phyloP scores from a whole-genome alignment of 2,113 vertebrate species.

The Trematomus loennbergii region DNA sequence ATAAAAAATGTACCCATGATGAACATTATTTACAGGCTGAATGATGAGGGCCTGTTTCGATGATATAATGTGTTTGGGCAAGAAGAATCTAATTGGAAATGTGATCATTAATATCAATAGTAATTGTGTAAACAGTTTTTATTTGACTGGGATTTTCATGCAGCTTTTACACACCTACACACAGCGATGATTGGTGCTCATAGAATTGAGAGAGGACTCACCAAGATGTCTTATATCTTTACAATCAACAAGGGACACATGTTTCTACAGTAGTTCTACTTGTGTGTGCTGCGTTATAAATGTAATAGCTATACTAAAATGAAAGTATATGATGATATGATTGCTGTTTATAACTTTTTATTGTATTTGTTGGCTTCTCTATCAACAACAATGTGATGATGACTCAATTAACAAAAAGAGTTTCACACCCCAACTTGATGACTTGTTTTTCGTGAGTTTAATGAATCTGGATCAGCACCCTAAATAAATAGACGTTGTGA shows the following conservation, averaged over 20 bases:
- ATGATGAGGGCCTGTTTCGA: neutral
- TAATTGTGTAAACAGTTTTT: neutral
- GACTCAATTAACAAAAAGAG: neutral
- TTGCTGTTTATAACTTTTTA: neutral
- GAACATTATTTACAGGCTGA: no score
- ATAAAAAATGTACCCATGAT: no score
- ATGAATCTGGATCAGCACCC: neutral
- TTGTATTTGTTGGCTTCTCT: neutral
- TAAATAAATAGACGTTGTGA: neutral
- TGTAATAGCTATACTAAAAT: neutral
- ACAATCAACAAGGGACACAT: neutral
- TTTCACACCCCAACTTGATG: neutral
- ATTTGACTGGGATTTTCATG: constrained; percentile 2
- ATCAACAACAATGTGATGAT: neutral
- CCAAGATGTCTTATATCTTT: constrained; percentile 1
- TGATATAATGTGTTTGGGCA: neutral
- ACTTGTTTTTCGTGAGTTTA: neutral
- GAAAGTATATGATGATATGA: neutral
- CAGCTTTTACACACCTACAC: constrained; percentile 14
- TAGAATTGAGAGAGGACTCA: neutral
- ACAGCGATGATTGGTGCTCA: neutral
- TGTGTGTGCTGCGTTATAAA: neutral
- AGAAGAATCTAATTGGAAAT: neutral
- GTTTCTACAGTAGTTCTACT: neutral
- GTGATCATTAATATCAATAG: neutral